Percentiles rank a stretch among this genome's conserved stretches.
These are phyloP conservation scores for Philereme transversata DNA, from an alignment of 2,888 invertebrate genomes.

Conservation along the genomic window DNA sequence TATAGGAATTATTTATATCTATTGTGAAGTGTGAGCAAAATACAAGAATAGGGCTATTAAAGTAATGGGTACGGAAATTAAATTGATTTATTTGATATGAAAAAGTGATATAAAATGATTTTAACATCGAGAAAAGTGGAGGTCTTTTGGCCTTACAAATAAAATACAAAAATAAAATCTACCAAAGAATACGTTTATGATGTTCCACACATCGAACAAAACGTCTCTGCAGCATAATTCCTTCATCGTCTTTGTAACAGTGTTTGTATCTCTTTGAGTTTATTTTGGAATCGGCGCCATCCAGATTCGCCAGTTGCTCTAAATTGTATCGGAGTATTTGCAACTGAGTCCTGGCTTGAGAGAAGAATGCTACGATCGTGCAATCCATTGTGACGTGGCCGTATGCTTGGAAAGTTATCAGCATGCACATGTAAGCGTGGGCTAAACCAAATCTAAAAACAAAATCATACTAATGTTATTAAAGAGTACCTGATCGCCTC, in stretches of 20 bases:
- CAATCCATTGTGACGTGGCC: slow-evolving; percentile 71
- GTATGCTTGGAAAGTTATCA: slow-evolving; percentile 62
- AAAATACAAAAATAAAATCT: slow-evolving; percentile 12
- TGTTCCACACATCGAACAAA: slow-evolving; percentile 59
- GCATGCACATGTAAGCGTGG: slow-evolving; percentile 54
- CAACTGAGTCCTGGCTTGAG: slow-evolving; percentile 65
- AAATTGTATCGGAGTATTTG: slow-evolving; percentile 62
- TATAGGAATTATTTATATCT: too few species aligned
- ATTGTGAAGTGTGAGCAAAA: too few species aligned
- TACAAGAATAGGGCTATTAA: too few species aligned
- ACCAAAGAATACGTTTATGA: slow-evolving; percentile 63
- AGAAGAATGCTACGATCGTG: slow-evolving; percentile 65
- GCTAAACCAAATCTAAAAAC: slow-evolving; percentile 62
- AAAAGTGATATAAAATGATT: too few species aligned
- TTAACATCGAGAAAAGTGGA: too few species aligned
- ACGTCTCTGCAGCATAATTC: slow-evolving; percentile 47
- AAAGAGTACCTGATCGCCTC: too few species aligned
- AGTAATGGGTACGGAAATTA: too few species aligned
- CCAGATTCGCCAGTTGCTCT: slow-evolving; percentile 51
- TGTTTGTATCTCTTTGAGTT: slow-evolving; percentile 27
- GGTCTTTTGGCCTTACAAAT: too few species aligned
- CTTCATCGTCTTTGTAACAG: slow-evolving; percentile 43
- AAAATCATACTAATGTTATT: neutral
- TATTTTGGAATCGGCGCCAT: slow-evolving; percentile 35
- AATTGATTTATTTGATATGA: too few species aligned